These are phyloP conservation scores for Petrophora chlorosata DNA, from an alignment of 2,888 invertebrate species.

Conservation along the genomic window DNA sequence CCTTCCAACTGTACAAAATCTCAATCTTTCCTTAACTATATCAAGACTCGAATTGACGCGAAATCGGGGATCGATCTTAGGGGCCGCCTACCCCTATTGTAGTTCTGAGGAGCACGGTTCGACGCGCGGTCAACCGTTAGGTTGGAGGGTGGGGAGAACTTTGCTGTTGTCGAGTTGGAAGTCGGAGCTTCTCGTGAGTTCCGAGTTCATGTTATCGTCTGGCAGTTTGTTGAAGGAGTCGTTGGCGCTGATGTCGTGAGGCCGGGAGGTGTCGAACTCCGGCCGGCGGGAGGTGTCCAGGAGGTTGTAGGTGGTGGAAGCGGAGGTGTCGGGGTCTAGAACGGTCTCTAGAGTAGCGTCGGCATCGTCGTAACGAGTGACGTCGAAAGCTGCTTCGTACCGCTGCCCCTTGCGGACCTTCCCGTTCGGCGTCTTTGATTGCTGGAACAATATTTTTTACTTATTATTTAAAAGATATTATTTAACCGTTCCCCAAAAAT, in stretches of 20 bases:
- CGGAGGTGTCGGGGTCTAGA: conserved; percentile 41
- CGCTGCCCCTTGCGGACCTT: conserved; percentile 57
- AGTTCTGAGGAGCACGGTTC: conserved; percentile 46
- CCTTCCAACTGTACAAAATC: conserved; percentile 66
- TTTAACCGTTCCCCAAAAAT: no score
- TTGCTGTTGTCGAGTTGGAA: conserved; percentile 67
- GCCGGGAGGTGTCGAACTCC: conserved; percentile 43
- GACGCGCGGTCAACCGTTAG: conserved; percentile 68
- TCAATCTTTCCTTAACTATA: conserved; percentile 53
- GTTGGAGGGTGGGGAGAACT: conserved; percentile 72
- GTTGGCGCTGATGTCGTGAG: conserved; percentile 36
- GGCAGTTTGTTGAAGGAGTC: conserved; percentile 67
- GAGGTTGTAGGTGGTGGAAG: conserved; percentile 43
- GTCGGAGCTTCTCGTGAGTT: conserved; percentile 56
- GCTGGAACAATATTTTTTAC: conserved; percentile 36
- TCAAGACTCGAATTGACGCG: conserved; percentile 56
- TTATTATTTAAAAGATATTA: no score
- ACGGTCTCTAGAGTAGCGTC: conserved; percentile 64
- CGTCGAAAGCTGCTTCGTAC: conserved; percentile 62
- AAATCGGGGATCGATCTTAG: conserved; percentile 43
- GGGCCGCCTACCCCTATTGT: conserved; percentile 75
- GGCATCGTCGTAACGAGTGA: conserved; percentile 60
- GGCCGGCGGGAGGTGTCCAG: conserved; percentile 64
- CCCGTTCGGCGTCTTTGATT: conserved; percentile 72
- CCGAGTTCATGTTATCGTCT: conserved; percentile 79